These are phyloP conservation scores for Caerostris darwini DNA, from an alignment of 1,140 invertebrate genomes.

Conservation along the genomic window DNA sequence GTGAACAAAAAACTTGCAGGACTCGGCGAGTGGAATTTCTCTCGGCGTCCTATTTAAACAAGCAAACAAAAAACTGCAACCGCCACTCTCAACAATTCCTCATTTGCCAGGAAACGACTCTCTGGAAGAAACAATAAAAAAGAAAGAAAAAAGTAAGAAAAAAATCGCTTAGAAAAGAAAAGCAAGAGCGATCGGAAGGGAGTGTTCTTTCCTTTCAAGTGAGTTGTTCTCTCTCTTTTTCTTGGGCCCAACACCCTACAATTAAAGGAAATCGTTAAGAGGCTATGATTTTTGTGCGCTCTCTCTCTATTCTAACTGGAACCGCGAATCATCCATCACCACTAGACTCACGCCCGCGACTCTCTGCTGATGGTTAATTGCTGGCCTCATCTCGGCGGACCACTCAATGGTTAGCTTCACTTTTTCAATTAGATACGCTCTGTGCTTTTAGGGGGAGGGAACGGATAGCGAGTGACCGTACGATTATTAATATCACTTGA, in stretches of 20 bases:
- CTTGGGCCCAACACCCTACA: conserved; percentile 37
- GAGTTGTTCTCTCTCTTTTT: conserved; percentile 58
- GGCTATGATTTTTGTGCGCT: conserved; percentile 65
- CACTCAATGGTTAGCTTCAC: conserved; percentile 47
- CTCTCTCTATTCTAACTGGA: conserved; percentile 3
- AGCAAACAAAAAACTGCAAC: neutral
- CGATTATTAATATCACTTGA: neutral
- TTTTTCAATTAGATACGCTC: conserved; percentile 19
- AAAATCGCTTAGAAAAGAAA: neutral
- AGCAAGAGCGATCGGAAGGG: neutral
- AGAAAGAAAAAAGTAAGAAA: neutral
- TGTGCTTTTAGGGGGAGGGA: neutral
- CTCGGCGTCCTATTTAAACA: neutral
- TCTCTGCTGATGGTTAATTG: conserved; percentile 59
- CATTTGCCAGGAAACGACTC: neutral
- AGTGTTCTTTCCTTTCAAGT: conserved; percentile 61
- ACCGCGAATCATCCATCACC: conserved; percentile 28
- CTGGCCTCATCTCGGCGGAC: neutral
- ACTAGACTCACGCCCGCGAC: neutral
- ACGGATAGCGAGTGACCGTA: neutral
- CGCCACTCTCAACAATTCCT: neutral
- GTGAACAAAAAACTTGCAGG: no score
- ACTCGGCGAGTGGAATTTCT: no score
- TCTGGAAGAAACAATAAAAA: neutral
- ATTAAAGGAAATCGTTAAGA: conserved; percentile 75